These are phyloP conservation scores for Anguilla pacifica DNA, from an alignment of 2,797 vertebrate species.

Conservation along the genomic window DNA sequence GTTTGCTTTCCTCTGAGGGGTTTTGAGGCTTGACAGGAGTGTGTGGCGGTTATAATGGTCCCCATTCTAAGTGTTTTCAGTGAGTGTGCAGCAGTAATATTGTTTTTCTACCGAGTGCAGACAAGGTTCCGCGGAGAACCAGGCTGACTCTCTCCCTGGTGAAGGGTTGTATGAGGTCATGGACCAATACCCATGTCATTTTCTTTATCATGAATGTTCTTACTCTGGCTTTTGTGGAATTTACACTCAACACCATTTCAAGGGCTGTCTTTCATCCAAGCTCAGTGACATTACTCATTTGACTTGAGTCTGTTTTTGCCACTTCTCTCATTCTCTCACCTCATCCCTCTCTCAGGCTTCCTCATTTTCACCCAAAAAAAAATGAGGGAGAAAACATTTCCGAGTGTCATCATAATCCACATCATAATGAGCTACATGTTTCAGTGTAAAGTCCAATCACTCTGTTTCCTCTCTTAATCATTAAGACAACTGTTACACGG, in stretches of 20 bases:
- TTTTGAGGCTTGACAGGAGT: not conserved
- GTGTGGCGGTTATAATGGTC: not conserved
- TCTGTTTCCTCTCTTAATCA: too few species aligned
- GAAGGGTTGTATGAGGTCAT: not conserved
- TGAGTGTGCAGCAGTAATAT: not conserved
- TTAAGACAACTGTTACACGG: too few species aligned
- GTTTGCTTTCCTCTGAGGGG: not conserved
- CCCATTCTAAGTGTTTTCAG: not conserved
- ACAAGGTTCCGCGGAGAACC: not conserved
- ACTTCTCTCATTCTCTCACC: not conserved
- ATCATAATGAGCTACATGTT: not conserved
- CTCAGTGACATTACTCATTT: not conserved
- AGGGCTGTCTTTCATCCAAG: not conserved
- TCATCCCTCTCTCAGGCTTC: not conserved
- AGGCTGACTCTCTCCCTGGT: not conserved
- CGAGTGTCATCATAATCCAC: too few species aligned
- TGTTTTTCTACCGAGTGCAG: not conserved
- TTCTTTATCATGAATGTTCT: not conserved
- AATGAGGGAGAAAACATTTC: too few species aligned
- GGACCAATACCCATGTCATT: not conserved
- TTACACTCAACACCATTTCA: not conserved
- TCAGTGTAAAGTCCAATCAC: not conserved
- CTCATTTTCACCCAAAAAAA: not conserved
- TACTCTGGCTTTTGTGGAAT: not conserved
- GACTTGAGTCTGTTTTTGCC: constrained; percentile 1